These are phyloP conservation scores for Erythrolamprus reginae DNA, from an alignment of 2,113 vertebrate species.

Conservation along the genomic window DNA sequence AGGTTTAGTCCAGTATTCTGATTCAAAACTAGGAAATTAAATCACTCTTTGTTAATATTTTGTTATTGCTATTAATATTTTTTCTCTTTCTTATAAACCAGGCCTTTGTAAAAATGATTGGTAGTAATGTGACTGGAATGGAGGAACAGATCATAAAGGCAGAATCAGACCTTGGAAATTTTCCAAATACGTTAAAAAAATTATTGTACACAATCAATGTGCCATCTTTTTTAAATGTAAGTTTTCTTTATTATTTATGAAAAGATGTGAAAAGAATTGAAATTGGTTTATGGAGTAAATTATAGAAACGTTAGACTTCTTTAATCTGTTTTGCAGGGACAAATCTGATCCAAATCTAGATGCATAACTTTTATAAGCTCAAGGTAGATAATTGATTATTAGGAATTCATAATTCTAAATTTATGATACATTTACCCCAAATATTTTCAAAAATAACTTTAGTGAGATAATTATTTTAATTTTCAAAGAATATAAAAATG, in stretches of 20 bases:
- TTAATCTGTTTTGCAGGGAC: not conserved
- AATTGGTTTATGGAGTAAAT: not conserved
- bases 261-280: not conserved
- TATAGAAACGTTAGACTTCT: not conserved
- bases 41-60: not conserved
- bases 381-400: not conserved
- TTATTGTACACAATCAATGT: constrained; percentile 83
- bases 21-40: not conserved
- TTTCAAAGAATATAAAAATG: not conserved
- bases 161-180: constrained; percentile 82
- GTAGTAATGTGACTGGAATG: constrained; percentile 76
- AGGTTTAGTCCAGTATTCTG: not conserved
- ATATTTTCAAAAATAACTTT: not conserved
- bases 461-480: not conserved
- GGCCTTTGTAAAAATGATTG: constrained; percentile 91
- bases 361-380: not conserved
- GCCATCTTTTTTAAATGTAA: constrained; percentile 81
- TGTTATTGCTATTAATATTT: not conserved
- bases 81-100: constrained; percentile 28
- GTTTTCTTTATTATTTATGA: constrained; percentile 23
- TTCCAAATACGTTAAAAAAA: constrained; percentile 83
- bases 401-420: not conserved
- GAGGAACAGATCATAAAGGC: constrained; percentile 86
- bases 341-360: not conserved
- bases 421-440: not conserved